Conservation (phyloP, 1,140 invertebrate genomes). For the Brachionus koreanus region DNA sequence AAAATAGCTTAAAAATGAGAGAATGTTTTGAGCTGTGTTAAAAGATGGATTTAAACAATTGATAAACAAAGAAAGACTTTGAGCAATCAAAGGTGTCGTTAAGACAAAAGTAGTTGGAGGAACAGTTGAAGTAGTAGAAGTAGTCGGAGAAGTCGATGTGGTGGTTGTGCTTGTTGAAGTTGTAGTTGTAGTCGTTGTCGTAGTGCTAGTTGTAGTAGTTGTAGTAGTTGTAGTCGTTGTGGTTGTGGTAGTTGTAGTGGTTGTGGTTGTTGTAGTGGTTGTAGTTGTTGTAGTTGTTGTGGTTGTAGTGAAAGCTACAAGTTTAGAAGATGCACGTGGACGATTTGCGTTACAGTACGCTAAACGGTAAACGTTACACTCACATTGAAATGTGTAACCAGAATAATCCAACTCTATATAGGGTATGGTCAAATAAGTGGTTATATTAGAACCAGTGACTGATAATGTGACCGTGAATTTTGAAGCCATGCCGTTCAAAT, state of each 20-base stretch:
- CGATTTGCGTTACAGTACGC: constrained; percentile 28
- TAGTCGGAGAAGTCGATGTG: not conserved
- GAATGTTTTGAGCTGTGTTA: constrained; percentile 18
- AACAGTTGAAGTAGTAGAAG: not conserved
- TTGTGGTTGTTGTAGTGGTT: constrained; percentile 2
- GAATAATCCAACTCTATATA: not conserved
- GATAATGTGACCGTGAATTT: constrained; percentile 12
- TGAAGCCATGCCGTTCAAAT: constrained; percentile 14
- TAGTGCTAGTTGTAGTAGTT: not conserved
- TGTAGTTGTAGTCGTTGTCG: not conserved
- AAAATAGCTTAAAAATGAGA: constrained; percentile 29
- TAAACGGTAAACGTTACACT: constrained; percentile 35
- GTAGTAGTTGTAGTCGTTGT: not conserved
- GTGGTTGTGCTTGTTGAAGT: not conserved
- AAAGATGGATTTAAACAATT: not conserved
- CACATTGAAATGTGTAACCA: constrained; percentile 31
- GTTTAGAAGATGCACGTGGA: not conserved
- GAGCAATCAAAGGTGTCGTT: not conserved
- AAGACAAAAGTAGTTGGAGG: not conserved
- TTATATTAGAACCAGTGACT: not conserved
- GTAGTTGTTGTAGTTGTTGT: constrained; percentile 44
- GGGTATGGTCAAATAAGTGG: constrained; percentile 25
- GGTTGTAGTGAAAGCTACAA: constrained; percentile 25
- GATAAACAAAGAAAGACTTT: not conserved
- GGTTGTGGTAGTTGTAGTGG: not conserved